Evolutionary conservation across 2,888 invertebrate species (phyloP).

Genomic region (Perithous albicinctus): DNA sequence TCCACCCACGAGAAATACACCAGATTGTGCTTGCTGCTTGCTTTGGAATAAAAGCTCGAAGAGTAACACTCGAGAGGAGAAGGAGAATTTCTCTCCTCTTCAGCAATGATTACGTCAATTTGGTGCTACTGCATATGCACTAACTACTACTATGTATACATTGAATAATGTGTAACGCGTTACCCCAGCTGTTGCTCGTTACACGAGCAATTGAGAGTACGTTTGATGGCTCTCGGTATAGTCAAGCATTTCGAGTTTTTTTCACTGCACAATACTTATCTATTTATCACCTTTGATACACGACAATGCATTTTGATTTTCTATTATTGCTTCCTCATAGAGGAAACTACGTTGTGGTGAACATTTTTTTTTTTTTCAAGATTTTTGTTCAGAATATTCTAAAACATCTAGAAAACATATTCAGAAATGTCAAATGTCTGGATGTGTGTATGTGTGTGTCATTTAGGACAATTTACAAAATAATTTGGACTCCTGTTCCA

Average conservation of each 20-base stretch:
- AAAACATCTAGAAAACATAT: too few relatives aligned
- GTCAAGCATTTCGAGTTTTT: background rate
- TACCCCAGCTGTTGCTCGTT: slow-evolving; percentile 59
- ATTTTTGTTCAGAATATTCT: too few relatives aligned
- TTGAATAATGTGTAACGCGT: slow-evolving; percentile 37
- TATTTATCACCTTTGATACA: background rate
- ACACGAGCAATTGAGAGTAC: slow-evolving; percentile 54
- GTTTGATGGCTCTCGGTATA: slow-evolving; percentile 43
- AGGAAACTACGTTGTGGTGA: too few relatives aligned
- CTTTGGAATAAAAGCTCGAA: background rate
- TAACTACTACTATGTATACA: slow-evolving; percentile 10
- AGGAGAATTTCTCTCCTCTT: background rate
- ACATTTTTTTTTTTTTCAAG: too few relatives aligned
- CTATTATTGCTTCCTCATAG: too few relatives aligned
- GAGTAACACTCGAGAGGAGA: slow-evolving; percentile 29
- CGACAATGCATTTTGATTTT: background rate
- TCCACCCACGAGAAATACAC: slow-evolving; percentile 28
- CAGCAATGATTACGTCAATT: slow-evolving; percentile 49
- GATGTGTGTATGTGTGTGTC: too few relatives aligned
- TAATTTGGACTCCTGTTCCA: too few relatives aligned
- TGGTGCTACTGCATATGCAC: slow-evolving; percentile 19
- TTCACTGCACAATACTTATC: background rate
- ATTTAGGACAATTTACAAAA: too few relatives aligned
- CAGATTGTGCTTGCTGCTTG: slow-evolving; percentile 17
- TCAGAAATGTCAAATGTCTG: too few relatives aligned